A percentile compares a stretch with the other conserved stretches of the same genome.
Evolutionary conservation across 2,113 vertebrate species (phyloP).

Genomic region (Stegostoma tigrinum): DNA sequence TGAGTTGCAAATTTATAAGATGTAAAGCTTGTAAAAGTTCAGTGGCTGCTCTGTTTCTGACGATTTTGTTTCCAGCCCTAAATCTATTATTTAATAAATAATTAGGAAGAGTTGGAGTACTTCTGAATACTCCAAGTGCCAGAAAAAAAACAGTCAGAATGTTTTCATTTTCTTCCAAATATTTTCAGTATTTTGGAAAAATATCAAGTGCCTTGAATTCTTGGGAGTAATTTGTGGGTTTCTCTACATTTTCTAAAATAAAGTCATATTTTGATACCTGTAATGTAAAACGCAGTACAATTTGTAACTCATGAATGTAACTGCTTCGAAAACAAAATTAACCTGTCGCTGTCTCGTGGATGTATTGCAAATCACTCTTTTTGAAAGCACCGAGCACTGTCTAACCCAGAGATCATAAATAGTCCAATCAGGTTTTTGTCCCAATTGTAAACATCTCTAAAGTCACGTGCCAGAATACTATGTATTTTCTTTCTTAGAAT

Average conservation of each 20-base stretch:
- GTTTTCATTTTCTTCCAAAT: slow-evolving; percentile 8
- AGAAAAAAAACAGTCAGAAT: neutral
- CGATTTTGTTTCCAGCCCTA: neutral
- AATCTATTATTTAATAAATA: neutral
- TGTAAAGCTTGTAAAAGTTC: neutral
- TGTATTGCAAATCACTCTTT: neutral
- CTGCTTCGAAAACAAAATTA: slow-evolving; percentile 33
- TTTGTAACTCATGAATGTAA: slow-evolving; percentile 28
- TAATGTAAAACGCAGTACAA: slow-evolving; percentile 19
- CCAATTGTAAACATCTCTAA: neutral
- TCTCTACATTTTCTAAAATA: neutral
- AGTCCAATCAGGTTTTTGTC: neutral
- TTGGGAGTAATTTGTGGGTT: neutral
- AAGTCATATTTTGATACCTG: slow-evolving; percentile 16
- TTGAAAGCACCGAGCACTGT: neutral
- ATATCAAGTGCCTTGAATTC: slow-evolving; percentile 1
- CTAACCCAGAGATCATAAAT: neutral
- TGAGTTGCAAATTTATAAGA: neutral
- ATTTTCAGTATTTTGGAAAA: slow-evolving; percentile 22
- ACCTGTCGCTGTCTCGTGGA: slow-evolving; percentile 4
- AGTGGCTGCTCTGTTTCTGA: neutral
- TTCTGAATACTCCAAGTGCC: neutral
- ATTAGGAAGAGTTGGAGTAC: slow-evolving; percentile 20
- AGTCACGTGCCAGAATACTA: neutral
- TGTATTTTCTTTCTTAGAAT: neutral